Percentiles rank a stretch among this genome's conserved stretches.
Evolutionary conservation across 2,113 vertebrate genomes (phyloP).

Genomic region (Triplophysa rosa): DNA sequence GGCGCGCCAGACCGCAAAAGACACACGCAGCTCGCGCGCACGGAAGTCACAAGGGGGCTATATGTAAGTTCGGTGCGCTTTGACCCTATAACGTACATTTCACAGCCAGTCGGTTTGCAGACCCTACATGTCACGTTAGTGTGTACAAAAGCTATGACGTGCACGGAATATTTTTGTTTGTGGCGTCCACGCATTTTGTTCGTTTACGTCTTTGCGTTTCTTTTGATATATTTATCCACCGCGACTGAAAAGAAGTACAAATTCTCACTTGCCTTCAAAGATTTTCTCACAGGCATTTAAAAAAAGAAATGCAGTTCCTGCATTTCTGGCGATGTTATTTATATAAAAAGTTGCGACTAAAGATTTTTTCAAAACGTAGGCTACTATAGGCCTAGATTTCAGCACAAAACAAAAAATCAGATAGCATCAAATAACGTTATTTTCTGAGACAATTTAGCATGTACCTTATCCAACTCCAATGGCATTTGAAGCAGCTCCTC

Average conservation of each 20-base stretch:
- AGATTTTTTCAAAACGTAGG: too few relatives aligned
- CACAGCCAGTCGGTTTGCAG: background rate
- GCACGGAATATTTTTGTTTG: background rate
- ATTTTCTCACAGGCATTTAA: background rate
- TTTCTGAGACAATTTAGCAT: too few relatives aligned
- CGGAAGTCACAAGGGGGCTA: background rate
- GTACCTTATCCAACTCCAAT: too few relatives aligned
- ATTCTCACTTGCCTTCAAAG: background rate
- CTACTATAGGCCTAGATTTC: too few relatives aligned
- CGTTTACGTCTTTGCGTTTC: background rate
- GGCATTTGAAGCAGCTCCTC: too few relatives aligned
- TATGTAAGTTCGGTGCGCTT: background rate
- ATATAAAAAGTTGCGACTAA: too few relatives aligned
- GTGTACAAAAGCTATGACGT: background rate
- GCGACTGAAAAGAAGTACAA: background rate
- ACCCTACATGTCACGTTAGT: background rate
- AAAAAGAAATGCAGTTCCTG: too few relatives aligned
- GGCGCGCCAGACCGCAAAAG: background rate
- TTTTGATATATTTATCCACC: background rate
- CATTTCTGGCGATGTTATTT: too few relatives aligned
- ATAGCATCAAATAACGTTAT: too few relatives aligned
- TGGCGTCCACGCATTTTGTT: background rate
- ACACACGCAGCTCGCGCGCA: background rate
- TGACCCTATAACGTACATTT: background rate
- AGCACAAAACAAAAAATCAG: too few relatives aligned